A percentile compares a stretch with the other conserved stretches of the same genome.
Evolutionary conservation across 2,797 vertebrate genomes (phyloP).

Genomic region (Hapalemur alaotrensis): DNA sequence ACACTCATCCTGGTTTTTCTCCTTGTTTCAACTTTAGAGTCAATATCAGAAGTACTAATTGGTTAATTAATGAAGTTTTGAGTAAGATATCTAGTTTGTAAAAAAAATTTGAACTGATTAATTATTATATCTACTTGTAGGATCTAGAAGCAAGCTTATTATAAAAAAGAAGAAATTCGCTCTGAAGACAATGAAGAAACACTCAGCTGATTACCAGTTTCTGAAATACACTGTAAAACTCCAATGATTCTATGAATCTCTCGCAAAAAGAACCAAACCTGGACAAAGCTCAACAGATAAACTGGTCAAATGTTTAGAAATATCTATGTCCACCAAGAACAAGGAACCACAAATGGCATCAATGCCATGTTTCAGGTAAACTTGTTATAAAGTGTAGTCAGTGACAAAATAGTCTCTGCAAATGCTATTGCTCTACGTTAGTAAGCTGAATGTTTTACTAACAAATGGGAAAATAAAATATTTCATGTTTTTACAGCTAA

Average conservation of each 20-base stretch:
- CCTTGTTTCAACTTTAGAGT: slow-evolving; percentile 86
- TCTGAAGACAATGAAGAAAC: slow-evolving; percentile 68
- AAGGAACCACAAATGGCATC: slow-evolving; percentile 64
- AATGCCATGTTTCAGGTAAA: slow-evolving; percentile 81
- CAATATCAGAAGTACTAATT: slow-evolving; percentile 48
- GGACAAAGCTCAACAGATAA: slow-evolving; percentile 69
- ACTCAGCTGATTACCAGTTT: neutral
- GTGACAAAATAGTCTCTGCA: slow-evolving; percentile 38
- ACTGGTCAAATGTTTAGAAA: slow-evolving; percentile 63
- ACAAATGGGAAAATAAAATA: slow-evolving; percentile 66
- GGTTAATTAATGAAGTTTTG: slow-evolving; percentile 29
- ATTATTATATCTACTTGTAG: slow-evolving; percentile 75
- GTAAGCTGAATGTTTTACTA: slow-evolving; percentile 62
- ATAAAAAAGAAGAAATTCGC: slow-evolving; percentile 30
- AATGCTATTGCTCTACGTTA: slow-evolving; percentile 50
- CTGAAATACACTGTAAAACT: slow-evolving; percentile 58
- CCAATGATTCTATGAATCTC: slow-evolving; percentile 40
- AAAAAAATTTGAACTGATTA: slow-evolving; percentile 51
- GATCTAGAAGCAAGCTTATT: slow-evolving; percentile 50
- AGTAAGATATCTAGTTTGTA: neutral
- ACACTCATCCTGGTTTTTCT: slow-evolving; percentile 51
- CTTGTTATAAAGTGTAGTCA: slow-evolving; percentile 56
- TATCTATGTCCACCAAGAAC: slow-evolving; percentile 59
- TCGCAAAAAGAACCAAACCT: slow-evolving; percentile 39
- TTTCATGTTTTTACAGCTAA: slow-evolving; percentile 72